Evolutionary conservation across 2,797 vertebrate species (phyloP), one percentile per base, ranked within the genome.

Genomic region (Danio choprae): DNA sequence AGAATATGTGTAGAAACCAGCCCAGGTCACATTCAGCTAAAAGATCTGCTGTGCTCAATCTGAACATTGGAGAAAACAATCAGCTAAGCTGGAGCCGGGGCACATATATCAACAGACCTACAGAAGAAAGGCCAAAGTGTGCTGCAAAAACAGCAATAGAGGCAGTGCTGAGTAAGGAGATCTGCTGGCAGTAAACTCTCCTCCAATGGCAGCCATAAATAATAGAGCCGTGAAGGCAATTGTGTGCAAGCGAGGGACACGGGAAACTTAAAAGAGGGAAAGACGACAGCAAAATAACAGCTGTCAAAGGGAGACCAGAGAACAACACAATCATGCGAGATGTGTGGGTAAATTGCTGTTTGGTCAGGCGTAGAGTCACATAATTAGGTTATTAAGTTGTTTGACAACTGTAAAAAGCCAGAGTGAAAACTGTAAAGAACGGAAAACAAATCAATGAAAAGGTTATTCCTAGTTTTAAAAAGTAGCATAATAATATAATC

Each of bases 121-220:
- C 55, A 82, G 81, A 87, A 79, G 85, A 84, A 82, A 77, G 55
- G 53, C 53, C 43, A 43, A 51, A 79, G 44, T 22, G 20, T 38
- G 13, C 36, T 29, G 56, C n/a, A 41, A 50, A 81, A 68, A 77
- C 46, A 5, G 1, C 20, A 46, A 72, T 80, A 55, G 46, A 20
- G 56, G 44, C 13, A 46, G 68, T 84, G 88, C 87, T 87, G 87
- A 88, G 74, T 84, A 82, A 87, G 88, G 86, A 58, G 50, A 87
- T 85, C 81, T 69, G 59, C 71, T 69, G 58, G 74, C 83, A 71
- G 79, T 87, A 85, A 86, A 87, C 71, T 82, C 80, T 80, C 80
- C 84, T 84, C 44, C 82, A 86, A 88, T 80, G 79, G 85, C 79
- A 70, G 81, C 83, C 77, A 82, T 88, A 89, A 89, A 89, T 86